Evolutionary conservation across 2,888 invertebrate genomes (phyloP).

Genomic region (Galerucella calmariensis): DNA sequence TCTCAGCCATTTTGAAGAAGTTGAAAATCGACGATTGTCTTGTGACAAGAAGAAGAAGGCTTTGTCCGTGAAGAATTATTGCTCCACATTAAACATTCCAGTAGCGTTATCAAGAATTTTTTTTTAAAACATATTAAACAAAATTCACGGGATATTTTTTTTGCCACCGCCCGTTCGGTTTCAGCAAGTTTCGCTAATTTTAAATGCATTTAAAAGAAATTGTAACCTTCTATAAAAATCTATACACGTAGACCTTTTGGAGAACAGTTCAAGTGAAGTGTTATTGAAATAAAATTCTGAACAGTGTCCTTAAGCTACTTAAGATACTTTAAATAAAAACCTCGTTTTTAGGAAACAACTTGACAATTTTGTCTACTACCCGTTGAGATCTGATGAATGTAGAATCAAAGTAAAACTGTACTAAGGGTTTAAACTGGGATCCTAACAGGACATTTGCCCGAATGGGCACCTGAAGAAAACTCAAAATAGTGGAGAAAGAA

Average conservation of each 20-base stretch:
- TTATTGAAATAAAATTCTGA: neutral
- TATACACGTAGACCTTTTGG: neutral
- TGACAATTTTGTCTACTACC: too few relatives aligned
- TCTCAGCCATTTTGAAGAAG: slow-evolving; percentile 54
- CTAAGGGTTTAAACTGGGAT: too few relatives aligned
- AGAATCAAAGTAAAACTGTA: too few relatives aligned
- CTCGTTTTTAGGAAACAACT: too few relatives aligned
- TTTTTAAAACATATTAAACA: slow-evolving; percentile 13
- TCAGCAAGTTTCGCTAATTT: neutral
- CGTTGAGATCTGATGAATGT: too few relatives aligned
- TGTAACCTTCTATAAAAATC: neutral
- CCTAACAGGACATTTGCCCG: too few relatives aligned
- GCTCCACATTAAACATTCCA: slow-evolving; percentile 20
- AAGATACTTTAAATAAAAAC: too few relatives aligned
- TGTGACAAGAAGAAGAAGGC: slow-evolving; percentile 40
- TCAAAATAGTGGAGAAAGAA: too few relatives aligned
- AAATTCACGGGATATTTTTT: slow-evolving; percentile 1
- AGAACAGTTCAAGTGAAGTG: neutral
- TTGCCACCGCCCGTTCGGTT: neutral
- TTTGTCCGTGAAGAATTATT: slow-evolving; percentile 37
- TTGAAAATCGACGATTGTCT: slow-evolving; percentile 47
- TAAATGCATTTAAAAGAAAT: neutral
- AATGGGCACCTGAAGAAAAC: too few relatives aligned
- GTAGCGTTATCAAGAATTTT: slow-evolving; percentile 10
- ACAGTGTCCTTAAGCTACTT: too few relatives aligned